These are phyloP conservation scores for Callospermophilus lateralis DNA, from an alignment of 2,113 vertebrate species.

Conservation along the genomic window DNA sequence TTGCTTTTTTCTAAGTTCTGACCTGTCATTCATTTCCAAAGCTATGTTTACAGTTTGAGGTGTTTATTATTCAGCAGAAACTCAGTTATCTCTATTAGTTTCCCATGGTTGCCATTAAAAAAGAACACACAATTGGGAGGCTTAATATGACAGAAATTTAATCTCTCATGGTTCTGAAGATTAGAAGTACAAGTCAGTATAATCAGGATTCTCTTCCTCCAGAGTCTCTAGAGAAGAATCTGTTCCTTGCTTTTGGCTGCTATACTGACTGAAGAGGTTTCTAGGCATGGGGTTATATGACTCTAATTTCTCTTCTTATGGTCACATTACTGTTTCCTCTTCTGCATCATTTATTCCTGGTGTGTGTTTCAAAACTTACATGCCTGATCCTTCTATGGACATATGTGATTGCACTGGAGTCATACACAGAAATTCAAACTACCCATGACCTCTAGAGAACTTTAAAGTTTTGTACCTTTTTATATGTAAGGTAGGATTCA, in stretches of 20 bases:
- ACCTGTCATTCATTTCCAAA: not conserved
- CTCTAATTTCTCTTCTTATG: not conserved
- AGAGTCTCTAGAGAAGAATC: accelerated
- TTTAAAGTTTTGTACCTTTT: not conserved
- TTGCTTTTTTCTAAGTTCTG: not conserved
- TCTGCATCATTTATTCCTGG: not conserved
- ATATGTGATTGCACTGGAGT: not conserved
- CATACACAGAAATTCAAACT: not conserved
- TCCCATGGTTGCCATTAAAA: not conserved
- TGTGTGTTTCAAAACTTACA: not conserved
- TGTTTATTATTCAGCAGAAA: not conserved
- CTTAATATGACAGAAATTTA: not conserved
- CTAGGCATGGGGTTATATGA: not conserved
- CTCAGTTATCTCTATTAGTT: not conserved
- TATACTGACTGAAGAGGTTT: not conserved
- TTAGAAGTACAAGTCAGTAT: not conserved
- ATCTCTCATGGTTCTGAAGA: not conserved
- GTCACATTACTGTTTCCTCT: not conserved
- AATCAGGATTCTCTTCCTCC: accelerated
- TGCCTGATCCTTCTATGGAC: not conserved
- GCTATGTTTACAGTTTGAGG: not conserved
- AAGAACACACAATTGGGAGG: not conserved
- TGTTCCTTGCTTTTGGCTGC: not conserved
- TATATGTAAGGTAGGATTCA: not conserved
- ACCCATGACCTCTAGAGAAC: not conserved